phyloP scores from a whole-genome alignment of 2,888 invertebrate species.

The Latrodectus hesperus region DNA sequence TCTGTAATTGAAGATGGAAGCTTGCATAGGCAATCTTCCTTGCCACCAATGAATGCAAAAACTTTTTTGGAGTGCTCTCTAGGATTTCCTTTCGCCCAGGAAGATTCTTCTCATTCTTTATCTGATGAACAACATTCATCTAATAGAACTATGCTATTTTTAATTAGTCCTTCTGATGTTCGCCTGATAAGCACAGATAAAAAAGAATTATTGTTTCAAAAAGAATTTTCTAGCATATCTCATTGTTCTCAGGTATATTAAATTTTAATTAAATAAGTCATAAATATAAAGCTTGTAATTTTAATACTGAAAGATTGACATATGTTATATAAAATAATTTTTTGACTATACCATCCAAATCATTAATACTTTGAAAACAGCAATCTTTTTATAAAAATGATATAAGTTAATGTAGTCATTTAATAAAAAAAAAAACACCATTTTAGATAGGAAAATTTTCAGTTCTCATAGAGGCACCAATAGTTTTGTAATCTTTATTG shows the following conservation, averaged over 20 bases:
- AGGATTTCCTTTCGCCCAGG: conserved; percentile 48
- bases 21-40: conserved; percentile 57
- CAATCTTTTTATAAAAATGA: no score
- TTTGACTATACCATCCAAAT: no score
- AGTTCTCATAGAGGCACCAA: no score
- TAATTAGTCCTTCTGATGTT: conserved; percentile 89
- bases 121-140: conserved; percentile 44
- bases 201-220: conserved; percentile 90
- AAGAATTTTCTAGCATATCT: conserved; percentile 90
- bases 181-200: conserved; percentile 93
- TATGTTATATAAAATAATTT: no score
- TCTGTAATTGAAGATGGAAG: conserved; percentile 63
- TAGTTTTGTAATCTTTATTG: no score
- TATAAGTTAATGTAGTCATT: no score
- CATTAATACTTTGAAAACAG: no score
- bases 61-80: conserved; percentile 55
- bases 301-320: no score
- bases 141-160: conserved; percentile 92
- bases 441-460: no score
- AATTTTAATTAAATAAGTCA: neutral
- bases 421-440: no score
- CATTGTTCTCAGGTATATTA: conserved; percentile 84
- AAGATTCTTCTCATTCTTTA: conserved; percentile 54
- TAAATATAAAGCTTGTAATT: no score
- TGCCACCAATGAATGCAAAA: conserved; percentile 66